Conservation (phyloP, 2,113 vertebrate species). For the Glareola pratincola region DNA sequence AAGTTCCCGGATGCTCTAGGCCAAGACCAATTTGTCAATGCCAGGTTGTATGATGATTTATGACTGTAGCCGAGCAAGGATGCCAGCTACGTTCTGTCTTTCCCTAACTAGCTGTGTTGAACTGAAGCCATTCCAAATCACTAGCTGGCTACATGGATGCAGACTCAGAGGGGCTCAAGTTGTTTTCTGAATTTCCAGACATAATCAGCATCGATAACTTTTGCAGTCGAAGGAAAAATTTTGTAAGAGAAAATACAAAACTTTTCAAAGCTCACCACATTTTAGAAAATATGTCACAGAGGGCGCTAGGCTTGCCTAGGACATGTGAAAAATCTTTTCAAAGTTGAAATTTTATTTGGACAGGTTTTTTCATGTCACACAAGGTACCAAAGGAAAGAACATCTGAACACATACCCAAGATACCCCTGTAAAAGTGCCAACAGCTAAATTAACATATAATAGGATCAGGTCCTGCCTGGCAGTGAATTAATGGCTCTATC, state of each 20-base stretch:
- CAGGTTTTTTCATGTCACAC: not conserved
- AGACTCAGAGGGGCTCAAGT: constrained; percentile 21
- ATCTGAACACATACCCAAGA: not conserved
- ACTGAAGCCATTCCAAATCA: constrained; percentile 62
- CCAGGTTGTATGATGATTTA: constrained; percentile 74
- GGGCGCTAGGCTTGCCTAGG: not conserved
- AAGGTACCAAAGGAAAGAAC: not conserved
- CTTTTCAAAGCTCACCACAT: not conserved
- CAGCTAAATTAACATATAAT: not conserved
- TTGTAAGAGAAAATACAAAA: constrained; percentile 12
- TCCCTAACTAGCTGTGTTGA: constrained; percentile 45
- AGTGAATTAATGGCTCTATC: not conserved
- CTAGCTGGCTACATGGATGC: not conserved
- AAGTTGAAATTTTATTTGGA: not conserved
- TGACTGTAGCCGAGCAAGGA: constrained; percentile 26
- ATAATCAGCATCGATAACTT: not conserved
- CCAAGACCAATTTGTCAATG: constrained; percentile 75
- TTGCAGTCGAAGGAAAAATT: not conserved
- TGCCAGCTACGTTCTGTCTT: not conserved
- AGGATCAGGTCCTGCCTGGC: not conserved
- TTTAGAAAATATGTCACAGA: not conserved
- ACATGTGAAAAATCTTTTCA: not conserved
- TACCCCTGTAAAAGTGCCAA: not conserved
- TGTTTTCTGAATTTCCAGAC: constrained; percentile 20
- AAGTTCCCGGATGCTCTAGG: constrained; percentile 49